A percentile compares a stretch with the other conserved stretches of the same genome.
Evolutionary conservation across 2,113 vertebrate genomes (phyloP).

Genomic region (Microcebus tavaratra): DNA sequence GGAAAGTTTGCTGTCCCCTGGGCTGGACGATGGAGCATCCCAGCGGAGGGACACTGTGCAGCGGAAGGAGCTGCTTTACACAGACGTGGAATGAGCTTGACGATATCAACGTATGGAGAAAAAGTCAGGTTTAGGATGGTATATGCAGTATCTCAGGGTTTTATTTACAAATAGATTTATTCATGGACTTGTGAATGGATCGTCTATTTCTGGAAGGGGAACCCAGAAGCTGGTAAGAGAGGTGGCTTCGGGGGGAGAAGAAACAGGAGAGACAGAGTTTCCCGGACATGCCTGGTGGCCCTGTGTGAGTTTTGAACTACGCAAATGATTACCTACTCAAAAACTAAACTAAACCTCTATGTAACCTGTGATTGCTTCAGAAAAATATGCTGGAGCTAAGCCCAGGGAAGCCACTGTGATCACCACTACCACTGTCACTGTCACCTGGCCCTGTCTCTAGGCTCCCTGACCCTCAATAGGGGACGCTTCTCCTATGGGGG

Average conservation of each 20-base stretch:
- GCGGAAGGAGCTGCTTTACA: background rate
- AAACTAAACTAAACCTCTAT: background rate
- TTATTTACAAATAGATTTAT: background rate
- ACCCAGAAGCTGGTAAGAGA: background rate
- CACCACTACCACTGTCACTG: background rate
- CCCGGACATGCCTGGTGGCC: rapidly evolving
- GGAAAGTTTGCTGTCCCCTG: background rate
- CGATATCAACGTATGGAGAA: background rate
- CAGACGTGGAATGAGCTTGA: rapidly evolving
- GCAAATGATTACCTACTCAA: background rate
- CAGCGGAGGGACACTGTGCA: rapidly evolving
- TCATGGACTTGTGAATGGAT: background rate
- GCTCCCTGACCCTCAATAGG: background rate
- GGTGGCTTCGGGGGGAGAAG: background rate
- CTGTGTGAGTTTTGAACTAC: background rate
- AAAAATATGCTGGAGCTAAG: background rate
- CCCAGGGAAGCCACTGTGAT: background rate
- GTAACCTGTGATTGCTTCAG: background rate
- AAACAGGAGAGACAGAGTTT: background rate
- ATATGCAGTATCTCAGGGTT: rapidly evolving
- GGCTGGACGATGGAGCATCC: rapidly evolving
- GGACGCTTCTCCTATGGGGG: background rate
- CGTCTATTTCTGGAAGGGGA: background rate
- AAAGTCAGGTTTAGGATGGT: background rate
- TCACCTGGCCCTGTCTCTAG: background rate